phyloP scores from a whole-genome alignment of 2,888 invertebrate species.

The Myathropa florea region DNA sequence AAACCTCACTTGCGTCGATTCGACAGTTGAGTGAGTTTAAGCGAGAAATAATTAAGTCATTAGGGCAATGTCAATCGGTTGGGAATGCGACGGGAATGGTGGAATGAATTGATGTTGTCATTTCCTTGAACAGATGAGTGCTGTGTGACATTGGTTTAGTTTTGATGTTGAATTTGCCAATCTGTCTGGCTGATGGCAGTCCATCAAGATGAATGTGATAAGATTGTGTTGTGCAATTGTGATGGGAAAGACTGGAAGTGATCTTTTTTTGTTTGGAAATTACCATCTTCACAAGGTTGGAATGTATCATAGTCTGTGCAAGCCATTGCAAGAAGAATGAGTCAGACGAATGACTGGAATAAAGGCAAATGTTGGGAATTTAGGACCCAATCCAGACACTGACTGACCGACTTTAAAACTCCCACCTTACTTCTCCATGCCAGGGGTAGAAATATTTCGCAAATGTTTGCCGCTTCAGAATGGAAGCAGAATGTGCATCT shows the following conservation, averaged over 20 bases:
- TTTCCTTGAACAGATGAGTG: neutral
- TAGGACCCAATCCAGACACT: too few relatives aligned
- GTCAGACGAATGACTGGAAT: too few relatives aligned
- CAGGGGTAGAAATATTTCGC: too few relatives aligned
- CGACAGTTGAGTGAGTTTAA: neutral
- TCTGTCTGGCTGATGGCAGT: neutral
- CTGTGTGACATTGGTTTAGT: neutral
- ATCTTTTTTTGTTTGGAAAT: neutral
- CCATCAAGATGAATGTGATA: neutral
- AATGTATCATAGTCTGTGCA: neutral
- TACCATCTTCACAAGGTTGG: neutral
- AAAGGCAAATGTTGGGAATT: too few relatives aligned
- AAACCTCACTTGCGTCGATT: neutral
- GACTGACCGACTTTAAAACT: too few relatives aligned
- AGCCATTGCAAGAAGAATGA: too few relatives aligned
- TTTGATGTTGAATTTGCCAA: neutral
- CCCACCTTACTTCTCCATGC: too few relatives aligned
- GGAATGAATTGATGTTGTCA: conserved; percentile 1
- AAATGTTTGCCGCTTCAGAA: too few relatives aligned
- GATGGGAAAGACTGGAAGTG: neutral
- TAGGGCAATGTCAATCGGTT: neutral
- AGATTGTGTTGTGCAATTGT: neutral
- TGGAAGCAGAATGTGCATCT: too few relatives aligned
- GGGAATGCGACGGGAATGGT: neutral
- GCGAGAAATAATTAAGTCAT: neutral